Evolutionary conservation across 1,140 invertebrate species (phyloP), one percentile per base, ranked within the genome.

Genomic region (Dreissena rostriformis): DNA sequence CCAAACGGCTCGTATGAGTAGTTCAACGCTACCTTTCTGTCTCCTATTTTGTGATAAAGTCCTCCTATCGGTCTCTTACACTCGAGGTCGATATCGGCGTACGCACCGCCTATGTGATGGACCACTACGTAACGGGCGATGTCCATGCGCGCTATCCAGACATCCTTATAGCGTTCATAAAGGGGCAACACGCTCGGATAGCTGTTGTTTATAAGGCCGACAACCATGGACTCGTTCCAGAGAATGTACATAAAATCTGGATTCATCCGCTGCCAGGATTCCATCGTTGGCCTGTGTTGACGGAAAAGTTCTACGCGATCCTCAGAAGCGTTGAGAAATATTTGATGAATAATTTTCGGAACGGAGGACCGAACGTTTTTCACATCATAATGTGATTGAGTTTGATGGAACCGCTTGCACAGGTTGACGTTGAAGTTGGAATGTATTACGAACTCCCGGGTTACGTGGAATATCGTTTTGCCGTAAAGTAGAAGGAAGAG

Each of bases 381-480:
- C n/a, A 61, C 72, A 29, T 74, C 26, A 15, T 67, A 29, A 67
- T 67, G 39, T n/a, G n/a, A n/a, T n/a, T n/a, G n/a, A n/a, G n/a
- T n/a, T n/a, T 82, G 71, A 29, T 82, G 80, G 75, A 82, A 82
- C 6, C 80, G 57, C 66, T 75, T 74, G 55, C 80, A 82, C 17
- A 82, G 61, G 24, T 82, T 82, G 29, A 82, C 53, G 53, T 82
- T 82, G 29, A 82, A 82, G n/a, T 82, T 82, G 26, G 68, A 67
- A 53, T 82, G 80, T 0, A 51, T 75, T 10, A 82, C n/a, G 29
- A 82, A 82, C 49, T 82, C 80, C 51, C 49, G 26, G 0, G 80
- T 75, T 24, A 82, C 26, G 28, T 82, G 80, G 51, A 82, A 73
- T 2, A 82, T 15, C 12, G 80, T 82, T 29, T 75, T 82, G 17